A percentile compares a stretch with the other conserved stretches of the same genome.
Evolutionary conservation across 2,113 vertebrate genomes (phyloP).

Genomic region (Pontoporia blainvillei): DNA sequence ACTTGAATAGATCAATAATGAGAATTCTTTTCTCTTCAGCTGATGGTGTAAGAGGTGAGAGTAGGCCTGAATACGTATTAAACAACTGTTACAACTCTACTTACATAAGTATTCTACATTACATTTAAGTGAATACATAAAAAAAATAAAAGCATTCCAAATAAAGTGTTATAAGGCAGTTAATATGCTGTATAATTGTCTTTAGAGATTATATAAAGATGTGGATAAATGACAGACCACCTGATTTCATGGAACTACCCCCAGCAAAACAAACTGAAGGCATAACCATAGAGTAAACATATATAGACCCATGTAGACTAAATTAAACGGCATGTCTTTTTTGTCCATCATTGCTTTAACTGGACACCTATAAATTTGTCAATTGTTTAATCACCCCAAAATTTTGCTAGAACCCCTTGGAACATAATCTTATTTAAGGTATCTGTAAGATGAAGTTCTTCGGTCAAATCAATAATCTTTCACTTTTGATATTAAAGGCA

Average conservation of each 20-base stretch:
- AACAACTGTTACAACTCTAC: not conserved
- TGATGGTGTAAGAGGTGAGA: not conserved
- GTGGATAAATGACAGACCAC: not conserved
- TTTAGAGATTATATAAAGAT: not conserved
- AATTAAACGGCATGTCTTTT: conserved; percentile 67
- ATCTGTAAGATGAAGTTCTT: conserved; percentile 83
- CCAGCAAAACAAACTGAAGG: not conserved
- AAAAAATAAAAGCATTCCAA: conserved; percentile 24
- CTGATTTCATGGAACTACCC: not conserved
- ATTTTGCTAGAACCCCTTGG: conserved; percentile 77
- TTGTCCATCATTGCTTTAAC: conserved; percentile 81
- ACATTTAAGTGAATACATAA: conserved; percentile 11
- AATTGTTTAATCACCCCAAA: conserved; percentile 85
- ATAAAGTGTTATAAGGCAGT: not conserved
- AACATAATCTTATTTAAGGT: conserved; percentile 83
- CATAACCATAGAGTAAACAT: not conserved
- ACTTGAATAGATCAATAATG: not conserved
- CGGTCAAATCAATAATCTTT: conserved; percentile 81
- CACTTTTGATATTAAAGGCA: conserved; percentile 75
- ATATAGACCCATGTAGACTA: not conserved
- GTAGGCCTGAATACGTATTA: not conserved
- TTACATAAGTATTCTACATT: not conserved
- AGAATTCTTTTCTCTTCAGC: not conserved
- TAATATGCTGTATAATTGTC: not conserved
- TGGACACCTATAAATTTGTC: conserved; percentile 84